Base-by-base conservation (phyloP, 2,888 invertebrate species). In the Netelia fuscicornis region DNA sequence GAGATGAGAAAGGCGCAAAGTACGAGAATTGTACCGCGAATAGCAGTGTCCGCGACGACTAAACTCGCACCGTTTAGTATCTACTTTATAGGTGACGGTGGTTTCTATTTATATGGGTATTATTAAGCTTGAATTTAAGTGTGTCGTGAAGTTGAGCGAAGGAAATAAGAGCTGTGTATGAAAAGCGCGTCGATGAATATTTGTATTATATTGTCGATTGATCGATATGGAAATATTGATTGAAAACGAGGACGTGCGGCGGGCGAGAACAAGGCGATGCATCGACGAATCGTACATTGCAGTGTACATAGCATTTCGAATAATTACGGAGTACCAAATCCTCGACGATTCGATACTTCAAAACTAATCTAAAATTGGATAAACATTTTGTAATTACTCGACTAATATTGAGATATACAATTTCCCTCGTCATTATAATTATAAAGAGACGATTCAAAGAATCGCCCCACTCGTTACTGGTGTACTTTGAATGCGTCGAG, bases 41-140 rank as follows among this genome's bases (percentile, higher is more conserved):
- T 23, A 54, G 62, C 62, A 64, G 79, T 70, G 68, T 54, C 56
- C 42, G 74, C 74, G 72, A 68, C 70, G 62, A 83, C 20, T 60
- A 54, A 72, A 86, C 81, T 82, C 76, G 78, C 79, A 79, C 84
- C 81, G 72, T 85, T 84, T 86, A 88, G 87, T 86, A 87, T 83
- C 72, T 88, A 88, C 86, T 87, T 87, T 88, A 64, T 88, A 89
- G 91, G 91, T 91, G 91, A 89, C 87, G 91, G 91, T 91, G 86
- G 86, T 81, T 85, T 86, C 87, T 90, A 89, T 91, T 90, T 89
- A 87, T 89, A 86, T 89, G 88, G 89, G 88, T 90, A 88, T 89
- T 86, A 72, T 77, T 78, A 89, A 87, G 87, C 88, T 87, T 82
- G 74, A 67, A 86, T 86, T 88, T 17, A 20, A 87, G 88, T 88